Conservation (phyloP, 2,113 vertebrate species). For the Ceratotherium simum region DNA sequence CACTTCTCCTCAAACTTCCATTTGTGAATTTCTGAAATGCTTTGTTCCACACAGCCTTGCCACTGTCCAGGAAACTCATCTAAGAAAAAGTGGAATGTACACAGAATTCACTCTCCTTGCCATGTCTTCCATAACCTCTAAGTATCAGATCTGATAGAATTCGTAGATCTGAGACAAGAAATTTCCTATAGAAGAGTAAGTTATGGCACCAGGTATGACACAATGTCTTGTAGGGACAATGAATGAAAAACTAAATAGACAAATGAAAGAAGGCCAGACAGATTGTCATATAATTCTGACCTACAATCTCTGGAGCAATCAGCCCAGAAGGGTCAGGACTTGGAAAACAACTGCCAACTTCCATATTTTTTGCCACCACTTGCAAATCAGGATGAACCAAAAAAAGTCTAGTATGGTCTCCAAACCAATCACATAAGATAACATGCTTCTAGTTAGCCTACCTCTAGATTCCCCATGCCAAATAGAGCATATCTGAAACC, state of each 20-base stretch:
- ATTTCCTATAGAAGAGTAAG: background rate
- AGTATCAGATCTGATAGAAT: background rate
- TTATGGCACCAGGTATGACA: background rate
- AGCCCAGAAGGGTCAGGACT: background rate
- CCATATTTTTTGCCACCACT: background rate
- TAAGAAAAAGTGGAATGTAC: background rate
- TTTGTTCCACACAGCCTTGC: background rate
- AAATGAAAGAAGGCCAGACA: background rate
- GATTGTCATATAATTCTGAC: background rate
- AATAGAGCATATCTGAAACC: background rate
- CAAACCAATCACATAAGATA: background rate
- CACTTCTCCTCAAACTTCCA: background rate
- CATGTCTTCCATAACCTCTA: rapidly evolving
- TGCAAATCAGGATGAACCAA: background rate
- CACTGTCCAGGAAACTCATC: background rate
- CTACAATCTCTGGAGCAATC: background rate
- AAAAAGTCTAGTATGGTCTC: background rate
- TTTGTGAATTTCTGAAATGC: background rate
- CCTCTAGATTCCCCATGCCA: background rate
- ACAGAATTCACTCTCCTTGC: background rate
- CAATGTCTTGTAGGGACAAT: background rate
- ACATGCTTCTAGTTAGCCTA: rapidly evolving
- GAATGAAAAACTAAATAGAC: background rate
- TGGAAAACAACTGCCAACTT: background rate
- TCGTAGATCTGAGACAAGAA: background rate